A percentile compares a stretch with the other conserved stretches of the same genome.
These are phyloP conservation scores for Himalopsyche tibetana DNA, from an alignment of 2,888 invertebrate genomes.

Conservation along the genomic window DNA sequence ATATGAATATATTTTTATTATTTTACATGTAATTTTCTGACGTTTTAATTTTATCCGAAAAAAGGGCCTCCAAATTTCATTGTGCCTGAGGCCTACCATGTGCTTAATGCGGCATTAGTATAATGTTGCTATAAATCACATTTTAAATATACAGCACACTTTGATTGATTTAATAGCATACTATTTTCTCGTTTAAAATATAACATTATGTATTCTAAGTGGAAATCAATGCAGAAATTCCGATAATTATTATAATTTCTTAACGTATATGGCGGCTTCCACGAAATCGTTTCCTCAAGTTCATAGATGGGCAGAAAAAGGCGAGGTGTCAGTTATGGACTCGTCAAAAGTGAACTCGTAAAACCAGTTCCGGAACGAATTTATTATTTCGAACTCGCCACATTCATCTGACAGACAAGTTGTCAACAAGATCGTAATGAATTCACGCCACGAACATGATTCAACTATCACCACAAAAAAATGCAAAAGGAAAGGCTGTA, in stretches of 20 bases:
- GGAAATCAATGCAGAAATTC: background rate
- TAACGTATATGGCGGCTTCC: background rate
- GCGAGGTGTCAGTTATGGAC: background rate
- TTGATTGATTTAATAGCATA: too few relatives aligned
- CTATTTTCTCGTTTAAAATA: background rate
- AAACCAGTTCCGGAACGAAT: conserved; percentile 28
- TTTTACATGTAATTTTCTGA: too few relatives aligned
- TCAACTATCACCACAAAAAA: conserved; percentile 1
- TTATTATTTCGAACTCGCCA: background rate
- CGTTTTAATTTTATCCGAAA: too few relatives aligned
- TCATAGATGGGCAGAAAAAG: background rate
- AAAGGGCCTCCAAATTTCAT: too few relatives aligned
- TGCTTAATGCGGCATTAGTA: too few relatives aligned
- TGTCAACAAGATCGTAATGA: conserved; percentile 23
- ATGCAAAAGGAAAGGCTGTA: conserved; percentile 29
- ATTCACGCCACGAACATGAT: conserved; percentile 21
- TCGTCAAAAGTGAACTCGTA: conserved; percentile 23
- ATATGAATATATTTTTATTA: too few relatives aligned
- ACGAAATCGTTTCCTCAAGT: conserved; percentile 2
- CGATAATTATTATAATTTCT: background rate
- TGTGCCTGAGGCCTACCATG: too few relatives aligned
- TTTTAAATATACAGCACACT: too few relatives aligned
- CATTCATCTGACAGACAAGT: background rate
- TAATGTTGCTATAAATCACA: too few relatives aligned
- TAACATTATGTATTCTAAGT: background rate